phyloP scores from a whole-genome alignment of 2,888 invertebrate genomes.

The Priocnemis perturbator region DNA sequence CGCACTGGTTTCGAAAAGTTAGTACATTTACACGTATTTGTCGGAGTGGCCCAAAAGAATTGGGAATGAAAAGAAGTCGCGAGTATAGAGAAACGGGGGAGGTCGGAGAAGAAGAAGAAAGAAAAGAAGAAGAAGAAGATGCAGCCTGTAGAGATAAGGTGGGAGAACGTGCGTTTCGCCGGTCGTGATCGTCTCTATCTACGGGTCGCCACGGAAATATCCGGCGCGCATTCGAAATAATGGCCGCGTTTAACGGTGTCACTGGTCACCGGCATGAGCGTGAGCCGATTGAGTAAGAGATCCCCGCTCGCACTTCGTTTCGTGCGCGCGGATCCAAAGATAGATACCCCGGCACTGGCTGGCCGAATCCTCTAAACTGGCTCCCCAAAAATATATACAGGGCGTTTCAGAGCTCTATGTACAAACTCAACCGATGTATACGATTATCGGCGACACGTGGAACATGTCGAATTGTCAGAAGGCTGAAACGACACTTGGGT shows the following conservation, averaged over 20 bases:
- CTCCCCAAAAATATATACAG: constrained; percentile 31
- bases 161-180: background rate
- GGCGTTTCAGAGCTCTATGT: background rate
- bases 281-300: constrained; percentile 56
- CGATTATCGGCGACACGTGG: too few species aligned
- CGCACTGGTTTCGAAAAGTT: too few species aligned
- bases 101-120: background rate
- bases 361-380: constrained; percentile 36
- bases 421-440: background rate
- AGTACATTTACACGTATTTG: too few species aligned
- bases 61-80: background rate
- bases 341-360: constrained; percentile 54
- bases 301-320: constrained; percentile 23
- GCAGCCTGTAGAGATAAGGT: background rate
- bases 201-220: constrained; percentile 61
- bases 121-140: background rate
- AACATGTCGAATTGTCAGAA: too few species aligned
- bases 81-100: background rate
- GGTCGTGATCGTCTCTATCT: constrained; percentile 43
- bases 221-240: constrained; percentile 59
- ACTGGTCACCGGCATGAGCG: constrained; percentile 48
- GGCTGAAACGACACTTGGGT: too few species aligned
- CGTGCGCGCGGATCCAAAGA: constrained; percentile 56
- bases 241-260: constrained; percentile 60
- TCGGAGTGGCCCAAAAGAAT: background rate